These are phyloP conservation scores for Diabrotica undecimpunctata DNA, from an alignment of 1,140 invertebrate genomes.

Conservation along the genomic window DNA sequence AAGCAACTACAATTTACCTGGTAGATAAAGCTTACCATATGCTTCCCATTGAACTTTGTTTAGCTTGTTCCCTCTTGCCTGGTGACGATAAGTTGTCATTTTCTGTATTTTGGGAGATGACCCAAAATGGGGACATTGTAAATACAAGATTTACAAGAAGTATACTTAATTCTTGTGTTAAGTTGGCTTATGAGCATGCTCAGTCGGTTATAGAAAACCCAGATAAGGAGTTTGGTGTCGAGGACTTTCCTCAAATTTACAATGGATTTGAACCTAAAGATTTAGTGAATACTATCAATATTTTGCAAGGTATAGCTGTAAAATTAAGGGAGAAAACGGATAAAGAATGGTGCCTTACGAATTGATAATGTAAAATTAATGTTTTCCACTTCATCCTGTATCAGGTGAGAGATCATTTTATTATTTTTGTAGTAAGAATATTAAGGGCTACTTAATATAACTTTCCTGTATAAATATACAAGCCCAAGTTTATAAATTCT, in stretches of 20 bases:
- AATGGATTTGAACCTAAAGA: constrained; percentile 58
- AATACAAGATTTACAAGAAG: constrained; percentile 66
- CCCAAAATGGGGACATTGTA: constrained; percentile 59
- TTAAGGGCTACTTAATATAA: too few relatives aligned
- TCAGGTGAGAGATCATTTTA: constrained; percentile 45
- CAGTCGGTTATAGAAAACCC: constrained; percentile 77
- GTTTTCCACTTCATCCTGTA: constrained; percentile 65
- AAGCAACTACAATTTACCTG: constrained; percentile 59
- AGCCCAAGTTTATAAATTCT: too few relatives aligned
- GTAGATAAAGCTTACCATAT: constrained; percentile 87
- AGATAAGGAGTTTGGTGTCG: constrained; percentile 44
- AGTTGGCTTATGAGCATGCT: constrained; percentile 87
- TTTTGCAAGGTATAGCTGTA: constrained; percentile 65
- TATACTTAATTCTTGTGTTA: constrained; percentile 81
- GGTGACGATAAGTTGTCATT: constrained; percentile 81
- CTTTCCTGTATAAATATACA: too few relatives aligned
- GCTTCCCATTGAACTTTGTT: constrained; percentile 80
- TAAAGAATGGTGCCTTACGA: constrained; percentile 71
- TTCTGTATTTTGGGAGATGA: constrained; percentile 85
- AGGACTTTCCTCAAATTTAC: constrained; percentile 65
- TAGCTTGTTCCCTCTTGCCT: constrained; percentile 82
- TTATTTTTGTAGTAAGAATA: too few relatives aligned
- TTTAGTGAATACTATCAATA: constrained; percentile 60
- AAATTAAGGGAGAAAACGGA: constrained; percentile 65
- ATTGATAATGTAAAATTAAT: constrained; percentile 81